Base-by-base conservation (phyloP, 1,140 invertebrate species). In the Scaptomyza montana region DNA sequence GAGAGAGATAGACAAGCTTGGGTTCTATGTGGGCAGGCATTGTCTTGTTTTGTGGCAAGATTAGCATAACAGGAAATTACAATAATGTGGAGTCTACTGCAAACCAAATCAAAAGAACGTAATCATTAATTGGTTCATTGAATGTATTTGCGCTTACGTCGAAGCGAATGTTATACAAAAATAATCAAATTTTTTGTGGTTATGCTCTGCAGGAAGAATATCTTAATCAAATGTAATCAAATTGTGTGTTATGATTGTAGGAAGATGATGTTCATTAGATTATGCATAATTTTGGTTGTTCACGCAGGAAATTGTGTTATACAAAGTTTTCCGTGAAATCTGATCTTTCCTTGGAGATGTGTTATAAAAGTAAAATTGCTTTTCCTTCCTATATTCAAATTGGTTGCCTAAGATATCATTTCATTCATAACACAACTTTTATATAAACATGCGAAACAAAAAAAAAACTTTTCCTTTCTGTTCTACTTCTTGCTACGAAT, bases 31-130 rank as follows among this genome's bases (percentile, higher is more conserved):
- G 65, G 71, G 57, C 33, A 60, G 69, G 2, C 25, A 46, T 54
- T 43, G 64, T 21, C 30, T 61, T 68, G 50, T 36, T 28, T 54
- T n/a, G 36, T 25, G 12, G 13, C 8, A 30, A 39, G 62, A 61
- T 73, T 73, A 61, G 51, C 70, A 73, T 73, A 73, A 73, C 70
- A 68, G 70, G 70, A 73, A 56, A 73, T 73, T 61, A 73, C 70
- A 68, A 65, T 57, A 9, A 50, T 33, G 30, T 7, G 50, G 7
- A 33, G 7, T 33, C 30, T 33, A 4, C 46, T 21, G 12, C 4
- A 57, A 57, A 16, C 39, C 10, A 50, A 50, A 13, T 41, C 43
- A n/a, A 55, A 28, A 12, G 47, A 55, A 55, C 13, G 53, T 55
- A 55, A 36, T 55, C 39, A 43, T 21, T 19, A 39, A 39, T 56